A percentile compares a stretch with the other conserved stretches of the same genome.
Evolutionary conservation across 2,888 invertebrate species (phyloP).

Genomic region (Clunio marinus): DNA sequence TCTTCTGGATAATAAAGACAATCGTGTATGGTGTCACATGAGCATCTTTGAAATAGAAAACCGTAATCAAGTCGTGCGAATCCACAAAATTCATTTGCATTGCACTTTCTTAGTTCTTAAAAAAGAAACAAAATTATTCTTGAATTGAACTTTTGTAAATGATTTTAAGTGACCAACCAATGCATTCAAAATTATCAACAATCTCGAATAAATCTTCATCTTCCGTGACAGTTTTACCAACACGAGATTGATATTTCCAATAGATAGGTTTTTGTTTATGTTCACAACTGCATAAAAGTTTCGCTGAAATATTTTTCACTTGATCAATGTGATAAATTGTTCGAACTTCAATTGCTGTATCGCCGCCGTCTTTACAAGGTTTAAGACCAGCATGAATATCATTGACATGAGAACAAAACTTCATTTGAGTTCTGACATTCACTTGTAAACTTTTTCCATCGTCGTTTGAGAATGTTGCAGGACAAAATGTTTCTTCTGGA

Average conservation of each 20-base stretch:
- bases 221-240: neutral
- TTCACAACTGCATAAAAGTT: constrained; percentile 1
- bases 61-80: constrained; percentile 57
- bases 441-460: constrained; percentile 14
- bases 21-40: constrained; percentile 58
- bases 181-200: constrained; percentile 25
- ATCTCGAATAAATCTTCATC: constrained; percentile 21
- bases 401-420: constrained; percentile 15
- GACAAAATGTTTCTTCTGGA: constrained; percentile 19
- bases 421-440: constrained; percentile 37
- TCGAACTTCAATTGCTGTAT: neutral
- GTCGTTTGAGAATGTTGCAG: neutral
- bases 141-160: neutral
- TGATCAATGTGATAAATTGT: constrained; percentile 9
- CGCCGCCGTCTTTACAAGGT: neutral
- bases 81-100: constrained; percentile 59
- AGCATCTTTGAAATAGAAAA: constrained; percentile 60
- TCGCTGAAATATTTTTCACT: neutral
- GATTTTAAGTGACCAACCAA: constrained; percentile 1
- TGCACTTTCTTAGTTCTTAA: constrained; percentile 54
- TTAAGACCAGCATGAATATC: neutral
- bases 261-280: constrained; percentile 19
- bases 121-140: constrained; percentile 48
- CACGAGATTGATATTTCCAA: constrained; percentile 31
- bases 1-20: constrained; percentile 56